Conservation (phyloP, 2,888 invertebrate species). For the Elmis aenea region DNA sequence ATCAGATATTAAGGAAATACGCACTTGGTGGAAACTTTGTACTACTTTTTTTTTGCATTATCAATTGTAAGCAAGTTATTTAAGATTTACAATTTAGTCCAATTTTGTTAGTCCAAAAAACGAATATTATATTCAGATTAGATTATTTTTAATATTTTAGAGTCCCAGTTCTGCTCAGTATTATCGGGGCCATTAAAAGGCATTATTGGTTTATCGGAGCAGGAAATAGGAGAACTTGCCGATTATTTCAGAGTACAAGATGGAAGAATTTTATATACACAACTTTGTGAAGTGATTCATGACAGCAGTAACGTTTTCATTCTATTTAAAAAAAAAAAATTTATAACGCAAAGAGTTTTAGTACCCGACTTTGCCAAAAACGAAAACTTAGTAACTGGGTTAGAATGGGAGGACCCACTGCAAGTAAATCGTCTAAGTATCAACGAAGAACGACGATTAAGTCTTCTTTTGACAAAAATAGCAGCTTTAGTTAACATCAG, state of each 20-base stretch:
- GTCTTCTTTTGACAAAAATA: conserved; percentile 68
- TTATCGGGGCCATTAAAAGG: conserved; percentile 63
- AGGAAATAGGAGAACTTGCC: conserved; percentile 66
- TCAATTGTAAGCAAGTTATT: too few species aligned
- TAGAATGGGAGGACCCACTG: conserved; percentile 67
- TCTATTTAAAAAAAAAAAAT: conserved; percentile 2
- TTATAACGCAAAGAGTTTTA: too few species aligned
- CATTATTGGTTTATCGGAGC: conserved; percentile 63
- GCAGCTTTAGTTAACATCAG: conserved; percentile 54
- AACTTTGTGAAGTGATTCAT: conserved; percentile 69
- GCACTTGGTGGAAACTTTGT: too few species aligned
- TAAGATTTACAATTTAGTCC: too few species aligned
- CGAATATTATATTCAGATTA: conserved; percentile 1
- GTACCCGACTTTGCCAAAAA: conserved; percentile 50
- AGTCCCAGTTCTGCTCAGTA: conserved; percentile 68
- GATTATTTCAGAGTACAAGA: conserved; percentile 78
- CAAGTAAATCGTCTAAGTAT: conserved; percentile 61
- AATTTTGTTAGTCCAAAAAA: conserved; percentile 8
- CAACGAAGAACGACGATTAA: conserved; percentile 62
- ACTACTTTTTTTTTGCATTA: too few species aligned
- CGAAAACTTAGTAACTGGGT: conserved; percentile 49
- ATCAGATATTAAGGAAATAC: too few species aligned
- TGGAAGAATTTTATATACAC: conserved; percentile 70
- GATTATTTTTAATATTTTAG: conserved; percentile 47
- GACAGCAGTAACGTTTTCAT: conserved; percentile 53